Conservation (phyloP, 2,797 vertebrate species). For the Mareca strepera region DNA sequence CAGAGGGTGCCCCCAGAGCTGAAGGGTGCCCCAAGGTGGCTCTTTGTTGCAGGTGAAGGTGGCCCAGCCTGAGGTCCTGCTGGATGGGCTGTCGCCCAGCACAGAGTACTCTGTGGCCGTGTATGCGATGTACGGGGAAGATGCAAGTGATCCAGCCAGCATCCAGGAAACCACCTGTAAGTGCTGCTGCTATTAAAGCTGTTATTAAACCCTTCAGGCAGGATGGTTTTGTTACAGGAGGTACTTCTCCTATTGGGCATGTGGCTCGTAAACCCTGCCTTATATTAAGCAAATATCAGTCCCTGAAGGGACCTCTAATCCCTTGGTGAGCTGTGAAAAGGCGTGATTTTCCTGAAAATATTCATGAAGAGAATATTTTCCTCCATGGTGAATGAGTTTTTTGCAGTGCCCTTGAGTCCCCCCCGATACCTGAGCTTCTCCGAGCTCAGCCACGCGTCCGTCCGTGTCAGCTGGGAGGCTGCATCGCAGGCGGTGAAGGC, state of each 20-base stretch:
- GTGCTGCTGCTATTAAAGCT: background rate
- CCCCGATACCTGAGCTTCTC: constrained; percentile 85
- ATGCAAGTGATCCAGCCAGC: constrained; percentile 88
- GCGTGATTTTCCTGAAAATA: background rate
- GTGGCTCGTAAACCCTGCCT: background rate
- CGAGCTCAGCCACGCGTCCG: constrained; percentile 84
- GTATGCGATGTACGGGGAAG: constrained; percentile 88
- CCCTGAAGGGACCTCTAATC: background rate
- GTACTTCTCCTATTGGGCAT: background rate
- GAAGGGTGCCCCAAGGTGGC: background rate
- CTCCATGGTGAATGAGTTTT: fast-evolving
- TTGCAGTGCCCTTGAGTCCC: constrained; percentile 80
- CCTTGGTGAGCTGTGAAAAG: background rate
- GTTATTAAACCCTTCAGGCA: background rate
- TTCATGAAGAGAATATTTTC: background rate
- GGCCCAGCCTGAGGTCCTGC: constrained; percentile 81
- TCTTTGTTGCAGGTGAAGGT: constrained; percentile 84
- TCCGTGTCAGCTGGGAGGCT: constrained; percentile 86
- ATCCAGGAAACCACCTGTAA: constrained; percentile 88
- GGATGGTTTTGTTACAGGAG: background rate
- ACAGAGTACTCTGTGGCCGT: constrained; percentile 88
- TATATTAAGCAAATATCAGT: background rate
- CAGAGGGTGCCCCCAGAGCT: background rate
- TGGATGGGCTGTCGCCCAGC: constrained; percentile 82
- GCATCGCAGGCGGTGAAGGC: constrained; percentile 71